Base-by-base conservation (phyloP, 2,888 invertebrate species). In the Metalampra italica region DNA sequence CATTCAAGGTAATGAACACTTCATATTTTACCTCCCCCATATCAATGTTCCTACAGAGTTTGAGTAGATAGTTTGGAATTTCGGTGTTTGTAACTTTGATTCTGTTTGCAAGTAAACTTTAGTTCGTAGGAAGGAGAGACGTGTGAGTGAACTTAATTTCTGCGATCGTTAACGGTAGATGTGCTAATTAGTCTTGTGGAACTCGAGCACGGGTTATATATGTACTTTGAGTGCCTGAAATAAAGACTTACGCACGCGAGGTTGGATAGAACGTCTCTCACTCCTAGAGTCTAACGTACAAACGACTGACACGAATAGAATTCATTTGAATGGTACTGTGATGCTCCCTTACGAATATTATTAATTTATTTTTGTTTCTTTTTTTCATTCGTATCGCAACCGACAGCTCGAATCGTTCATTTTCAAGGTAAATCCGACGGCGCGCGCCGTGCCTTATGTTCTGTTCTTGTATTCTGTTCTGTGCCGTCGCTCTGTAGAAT, bases 1-100 rank as follows among this genome's bases (percentile, higher is more conserved):
- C 94, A 0, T 96, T 97, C 82, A 96, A 96, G 91, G 96, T 95
- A 82, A 34, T 29, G 15, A 22, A 9, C 3, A 7, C 29, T 29
- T 29, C 9, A 15, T 15, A 15, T 40, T 22, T 40, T 22, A 7
- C 9, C 15, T 9, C 14, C 9, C 29, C 7, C 12, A 34, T 12
- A 22, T 12, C 22, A 45, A 42, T 29, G 29, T 29, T n/a, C 29
- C n/a, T 7, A 29, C 13, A 12, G 29, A 29, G 11, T 15, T n/a
- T 41, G 13, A 37, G 39, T 39, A 39, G 39, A 39, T 39, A 37
- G 29, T 29, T 40, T 22, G 22, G 36, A 11, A 15, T 29, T 44
- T 22, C 29, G 13, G 44, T 39, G 48, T 53, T 47, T 32, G 47
- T 51, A 29, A 13, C 49, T 47, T 40, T 34, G n/a, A 32, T 32